These are phyloP conservation scores for Campoplex capitator DNA, from an alignment of 2,888 invertebrate genomes.

Conservation along the genomic window DNA sequence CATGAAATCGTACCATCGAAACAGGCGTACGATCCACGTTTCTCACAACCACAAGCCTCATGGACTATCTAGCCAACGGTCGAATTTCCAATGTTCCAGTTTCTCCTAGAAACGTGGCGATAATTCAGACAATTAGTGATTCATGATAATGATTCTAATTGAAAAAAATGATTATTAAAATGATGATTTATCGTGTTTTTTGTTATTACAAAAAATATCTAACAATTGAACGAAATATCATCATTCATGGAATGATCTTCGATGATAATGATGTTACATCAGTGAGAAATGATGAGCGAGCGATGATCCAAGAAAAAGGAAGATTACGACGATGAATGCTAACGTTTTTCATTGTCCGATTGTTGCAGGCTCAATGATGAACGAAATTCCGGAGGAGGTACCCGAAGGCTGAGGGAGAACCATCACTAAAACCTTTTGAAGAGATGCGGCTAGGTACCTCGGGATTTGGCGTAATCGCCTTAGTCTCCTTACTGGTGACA, in stretches of 20 bases:
- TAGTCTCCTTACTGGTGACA: constrained; percentile 78
- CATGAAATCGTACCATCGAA: constrained; percentile 47
- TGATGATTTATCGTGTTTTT: no score
- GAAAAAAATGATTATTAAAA: no score
- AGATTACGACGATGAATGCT: neutral
- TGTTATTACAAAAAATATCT: no score
- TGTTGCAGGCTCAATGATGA: constrained; percentile 75
- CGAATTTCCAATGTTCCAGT: neutral
- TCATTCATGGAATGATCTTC: no score
- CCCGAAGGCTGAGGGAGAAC: constrained; percentile 80
- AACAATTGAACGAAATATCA: no score
- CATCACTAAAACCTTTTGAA: constrained; percentile 70
- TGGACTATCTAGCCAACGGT: neutral
- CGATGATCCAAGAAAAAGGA: neutral
- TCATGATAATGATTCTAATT: neutral
- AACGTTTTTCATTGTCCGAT: neutral
- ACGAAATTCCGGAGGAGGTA: constrained; percentile 78
- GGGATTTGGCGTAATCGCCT: constrained; percentile 82
- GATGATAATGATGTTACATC: no score
- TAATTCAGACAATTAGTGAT: neutral
- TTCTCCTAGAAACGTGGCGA: neutral
- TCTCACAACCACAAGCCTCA: neutral
- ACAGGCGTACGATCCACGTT: neutral
- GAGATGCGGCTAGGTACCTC: constrained; percentile 80
- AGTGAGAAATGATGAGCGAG: no score